These are phyloP conservation scores for Ochropleura leucogaster DNA, from an alignment of 2,888 invertebrate genomes.

Conservation along the genomic window DNA sequence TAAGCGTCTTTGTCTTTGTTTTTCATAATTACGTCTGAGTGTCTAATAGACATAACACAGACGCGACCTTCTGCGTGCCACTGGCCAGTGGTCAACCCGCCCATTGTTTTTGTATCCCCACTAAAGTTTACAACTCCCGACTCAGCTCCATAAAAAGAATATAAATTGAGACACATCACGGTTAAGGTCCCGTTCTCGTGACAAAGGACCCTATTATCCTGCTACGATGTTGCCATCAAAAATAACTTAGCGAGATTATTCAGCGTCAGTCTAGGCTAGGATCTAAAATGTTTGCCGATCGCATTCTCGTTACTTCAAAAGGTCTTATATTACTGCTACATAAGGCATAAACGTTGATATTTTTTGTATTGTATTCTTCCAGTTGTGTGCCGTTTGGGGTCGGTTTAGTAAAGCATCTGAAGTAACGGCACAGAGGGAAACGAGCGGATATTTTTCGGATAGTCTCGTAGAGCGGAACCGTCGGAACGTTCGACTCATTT, in stretches of 20 bases:
- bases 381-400: conserved; percentile 15
- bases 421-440: conserved; percentile 41
- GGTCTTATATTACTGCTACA: background rate
- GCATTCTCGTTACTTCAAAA: conserved; percentile 28
- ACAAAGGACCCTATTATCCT: conserved; percentile 68
- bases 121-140: conserved; percentile 70
- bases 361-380: conserved; percentile 23
- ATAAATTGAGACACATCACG: conserved; percentile 71
- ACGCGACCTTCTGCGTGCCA: conserved; percentile 15
- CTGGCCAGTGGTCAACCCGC: conserved; percentile 34
- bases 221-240: conserved; percentile 62
- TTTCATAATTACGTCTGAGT: too few relatives aligned
- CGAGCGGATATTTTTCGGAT: conserved; percentile 46
- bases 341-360: conserved; percentile 16
- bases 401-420: conserved; percentile 30
- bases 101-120: conserved; percentile 67
- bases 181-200: conserved; percentile 60
- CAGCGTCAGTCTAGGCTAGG: conserved; percentile 28
- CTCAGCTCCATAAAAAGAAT: conserved; percentile 73
- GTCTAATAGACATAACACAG: background rate
- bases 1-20: background rate
- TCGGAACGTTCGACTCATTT: conserved; percentile 59
- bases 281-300: conserved; percentile 25
- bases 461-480: conserved; percentile 42
- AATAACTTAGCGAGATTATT: conserved; percentile 61